Evolutionary conservation across 1,140 invertebrate genomes (phyloP).

Genomic region (Acromyrmex echinatior): DNA sequence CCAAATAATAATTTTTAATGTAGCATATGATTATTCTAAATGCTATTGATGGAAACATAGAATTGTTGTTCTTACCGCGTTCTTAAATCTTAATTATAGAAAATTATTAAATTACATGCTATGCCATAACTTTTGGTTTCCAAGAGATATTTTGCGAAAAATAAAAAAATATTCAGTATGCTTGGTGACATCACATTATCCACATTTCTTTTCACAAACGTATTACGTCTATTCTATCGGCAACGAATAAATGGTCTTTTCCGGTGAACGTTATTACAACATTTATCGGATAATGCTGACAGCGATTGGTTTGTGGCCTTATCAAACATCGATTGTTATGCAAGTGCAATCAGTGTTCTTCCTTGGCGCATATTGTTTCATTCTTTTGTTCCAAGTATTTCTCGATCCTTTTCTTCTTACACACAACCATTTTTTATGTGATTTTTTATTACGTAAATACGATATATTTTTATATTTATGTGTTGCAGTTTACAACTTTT

Average conservation of each 20-base stretch:
- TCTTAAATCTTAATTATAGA: too few species aligned
- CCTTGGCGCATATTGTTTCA: neutral
- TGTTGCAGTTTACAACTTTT: slow-evolving; percentile 13
- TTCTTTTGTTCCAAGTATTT: slow-evolving; percentile 26
- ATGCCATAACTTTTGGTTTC: neutral
- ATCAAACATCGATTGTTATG: slow-evolving; percentile 4
- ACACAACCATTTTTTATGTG: neutral
- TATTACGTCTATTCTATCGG: neutral
- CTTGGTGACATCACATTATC: neutral
- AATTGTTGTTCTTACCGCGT: neutral
- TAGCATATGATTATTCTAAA: neutral
- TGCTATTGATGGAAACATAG: neutral
- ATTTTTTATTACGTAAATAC: neutral
- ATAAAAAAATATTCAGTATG: neutral
- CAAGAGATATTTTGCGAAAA: neutral
- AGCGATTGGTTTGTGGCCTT: slow-evolving; percentile 36
- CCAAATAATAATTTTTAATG: neutral
- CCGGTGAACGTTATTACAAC: slow-evolving; percentile 3
- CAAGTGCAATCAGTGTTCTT: neutral
- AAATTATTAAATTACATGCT: neutral
- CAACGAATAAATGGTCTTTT: neutral
- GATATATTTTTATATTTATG: neutral
- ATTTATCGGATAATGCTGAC: neutral
- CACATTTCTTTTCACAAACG: neutral
- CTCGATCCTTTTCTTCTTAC: neutral